Evolutionary conservation across 2,888 invertebrate genomes (phyloP).

Genomic region (Cosmia pyralina): DNA sequence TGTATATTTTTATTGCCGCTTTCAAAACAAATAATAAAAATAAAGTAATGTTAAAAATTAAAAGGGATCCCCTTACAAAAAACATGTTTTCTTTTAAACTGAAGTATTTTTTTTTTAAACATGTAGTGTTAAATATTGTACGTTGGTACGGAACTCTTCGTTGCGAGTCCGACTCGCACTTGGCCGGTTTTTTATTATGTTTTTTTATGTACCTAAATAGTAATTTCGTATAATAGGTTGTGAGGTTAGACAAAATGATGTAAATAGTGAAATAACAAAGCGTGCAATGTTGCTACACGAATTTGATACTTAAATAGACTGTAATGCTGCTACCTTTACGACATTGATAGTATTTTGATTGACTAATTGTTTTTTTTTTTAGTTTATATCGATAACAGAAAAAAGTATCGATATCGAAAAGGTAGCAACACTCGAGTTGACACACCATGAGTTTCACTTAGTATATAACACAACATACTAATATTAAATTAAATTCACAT

Average conservation of each 20-base stretch:
- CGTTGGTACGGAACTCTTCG: too few species aligned
- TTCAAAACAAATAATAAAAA: too few species aligned
- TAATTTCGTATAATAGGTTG: not conserved
- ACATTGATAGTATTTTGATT: not conserved
- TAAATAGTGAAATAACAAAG: constrained; percentile 47
- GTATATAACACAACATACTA: constrained; percentile 3
- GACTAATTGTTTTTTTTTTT: not conserved
- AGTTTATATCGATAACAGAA: not conserved
- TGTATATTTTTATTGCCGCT: too few species aligned
- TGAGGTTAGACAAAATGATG: constrained; percentile 26
- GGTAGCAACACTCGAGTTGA: constrained; percentile 15
- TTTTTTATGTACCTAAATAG: not conserved
- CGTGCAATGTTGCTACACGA: constrained; percentile 47
- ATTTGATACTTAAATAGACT: constrained; percentile 20
- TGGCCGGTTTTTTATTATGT: not conserved
- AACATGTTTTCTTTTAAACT: too few species aligned
- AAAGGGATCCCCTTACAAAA: too few species aligned
- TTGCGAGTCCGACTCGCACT: too few species aligned
- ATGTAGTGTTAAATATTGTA: too few species aligned
- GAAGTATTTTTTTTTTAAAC: too few species aligned
- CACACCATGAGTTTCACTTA: constrained; percentile 9
- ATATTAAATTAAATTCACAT: constrained; percentile 3
- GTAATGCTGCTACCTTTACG: constrained; percentile 8
- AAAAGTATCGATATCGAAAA: constrained; percentile 17
- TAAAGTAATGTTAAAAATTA: too few species aligned